Conservation (phyloP, 2,888 invertebrate genomes). For the Idaea dimidiata region DNA sequence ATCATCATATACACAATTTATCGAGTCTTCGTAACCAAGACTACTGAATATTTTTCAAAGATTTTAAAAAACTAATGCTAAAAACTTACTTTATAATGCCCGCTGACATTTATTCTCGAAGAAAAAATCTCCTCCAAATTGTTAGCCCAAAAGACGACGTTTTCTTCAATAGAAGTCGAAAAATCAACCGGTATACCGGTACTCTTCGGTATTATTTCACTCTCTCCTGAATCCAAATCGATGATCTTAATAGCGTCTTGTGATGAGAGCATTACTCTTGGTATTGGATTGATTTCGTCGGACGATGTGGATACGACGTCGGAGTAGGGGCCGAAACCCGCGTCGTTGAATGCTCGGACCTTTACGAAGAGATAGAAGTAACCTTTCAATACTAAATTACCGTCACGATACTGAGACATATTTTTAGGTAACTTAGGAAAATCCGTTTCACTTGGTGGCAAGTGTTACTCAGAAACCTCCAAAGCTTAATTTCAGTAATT, state of each 20-base stretch:
- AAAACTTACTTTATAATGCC: slow-evolving; percentile 64
- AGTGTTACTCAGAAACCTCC: too few species aligned
- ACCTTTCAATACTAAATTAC: slow-evolving; percentile 2
- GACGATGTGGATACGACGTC: slow-evolving; percentile 82
- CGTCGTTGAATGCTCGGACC: slow-evolving; percentile 90
- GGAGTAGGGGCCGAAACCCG: slow-evolving; percentile 87
- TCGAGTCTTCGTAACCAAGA: too few species aligned
- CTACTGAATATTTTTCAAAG: too few species aligned
- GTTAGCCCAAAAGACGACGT: slow-evolving; percentile 91
- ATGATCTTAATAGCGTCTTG: slow-evolving; percentile 86
- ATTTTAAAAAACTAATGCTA: background rate
- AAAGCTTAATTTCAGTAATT: too few species aligned
- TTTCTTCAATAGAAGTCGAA: slow-evolving; percentile 84
- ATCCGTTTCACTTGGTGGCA: too few species aligned
- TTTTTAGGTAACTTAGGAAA: too few species aligned
- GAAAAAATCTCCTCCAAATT: slow-evolving; percentile 86
- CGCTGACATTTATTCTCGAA: slow-evolving; percentile 79
- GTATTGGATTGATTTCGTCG: slow-evolving; percentile 87
- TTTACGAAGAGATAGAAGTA: slow-evolving; percentile 42
- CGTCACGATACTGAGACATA: background rate
- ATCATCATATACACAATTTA: too few species aligned
- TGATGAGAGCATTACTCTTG: slow-evolving; percentile 87
- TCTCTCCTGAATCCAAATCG: slow-evolving; percentile 87
- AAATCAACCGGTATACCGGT: slow-evolving; percentile 86
- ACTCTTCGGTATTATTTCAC: slow-evolving; percentile 81